phyloP scores from a whole-genome alignment of 2,888 invertebrate species.

The Chrysolina americana region DNA sequence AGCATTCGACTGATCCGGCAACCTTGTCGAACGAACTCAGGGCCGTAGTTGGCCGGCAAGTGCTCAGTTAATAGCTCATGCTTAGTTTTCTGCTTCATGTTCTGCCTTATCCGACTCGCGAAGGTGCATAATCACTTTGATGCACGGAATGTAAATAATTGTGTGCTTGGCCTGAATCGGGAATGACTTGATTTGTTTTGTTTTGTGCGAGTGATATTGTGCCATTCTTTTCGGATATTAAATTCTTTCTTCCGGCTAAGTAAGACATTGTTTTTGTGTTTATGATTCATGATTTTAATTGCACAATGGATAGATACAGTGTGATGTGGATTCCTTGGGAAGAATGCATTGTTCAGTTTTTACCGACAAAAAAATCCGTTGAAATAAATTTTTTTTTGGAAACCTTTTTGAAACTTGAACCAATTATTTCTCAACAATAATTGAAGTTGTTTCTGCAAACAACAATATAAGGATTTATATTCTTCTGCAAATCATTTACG shows the following conservation, averaged over 20 bases:
- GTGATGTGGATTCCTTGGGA: no score
- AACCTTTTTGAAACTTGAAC: no score
- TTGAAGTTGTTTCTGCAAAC: no score
- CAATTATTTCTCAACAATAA: no score
- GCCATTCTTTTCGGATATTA: slow-evolving; percentile 17
- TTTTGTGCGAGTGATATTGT: slow-evolving; percentile 13
- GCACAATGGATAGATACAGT: no score
- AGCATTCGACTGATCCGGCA: slow-evolving; percentile 35
- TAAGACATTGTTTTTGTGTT: background rate
- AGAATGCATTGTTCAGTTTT: no score
- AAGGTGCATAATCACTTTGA: slow-evolving; percentile 33
- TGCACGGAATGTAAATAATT: slow-evolving; percentile 40
- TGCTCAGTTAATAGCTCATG: slow-evolving; percentile 41
- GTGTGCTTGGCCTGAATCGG: slow-evolving; percentile 40
- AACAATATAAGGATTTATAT: no score
- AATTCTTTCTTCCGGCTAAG: slow-evolving; percentile 13
- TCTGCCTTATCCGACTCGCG: slow-evolving; percentile 39
- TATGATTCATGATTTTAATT: background rate
- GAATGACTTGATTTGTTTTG: slow-evolving; percentile 19
- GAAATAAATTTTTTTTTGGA: no score
- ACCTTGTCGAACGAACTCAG: slow-evolving; percentile 61
- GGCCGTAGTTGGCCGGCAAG: slow-evolving; percentile 55
- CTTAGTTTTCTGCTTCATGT: slow-evolving; percentile 41
- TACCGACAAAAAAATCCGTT: no score
- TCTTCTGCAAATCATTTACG: no score